A percentile compares a stretch with the other conserved stretches of the same genome.
Evolutionary conservation across 2,797 vertebrate genomes (phyloP).

Genomic region (Tangara arthus): DNA sequence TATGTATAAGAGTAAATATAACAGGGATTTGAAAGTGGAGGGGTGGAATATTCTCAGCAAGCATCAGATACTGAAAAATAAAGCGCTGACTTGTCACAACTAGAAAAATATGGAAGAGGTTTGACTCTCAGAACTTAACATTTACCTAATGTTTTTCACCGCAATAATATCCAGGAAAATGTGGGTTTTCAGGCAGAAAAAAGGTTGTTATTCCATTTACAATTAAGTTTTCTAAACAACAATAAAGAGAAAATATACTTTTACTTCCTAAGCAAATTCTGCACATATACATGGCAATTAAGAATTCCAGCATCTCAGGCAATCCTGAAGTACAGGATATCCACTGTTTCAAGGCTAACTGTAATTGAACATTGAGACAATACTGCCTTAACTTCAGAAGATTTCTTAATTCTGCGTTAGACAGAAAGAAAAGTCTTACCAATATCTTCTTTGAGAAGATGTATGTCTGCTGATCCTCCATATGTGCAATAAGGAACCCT

Average conservation of each 20-base stretch:
- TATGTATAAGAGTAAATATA: background rate
- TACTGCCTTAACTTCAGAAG: background rate
- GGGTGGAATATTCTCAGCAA: background rate
- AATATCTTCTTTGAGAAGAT: conserved; percentile 56
- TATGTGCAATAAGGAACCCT: conserved; percentile 46
- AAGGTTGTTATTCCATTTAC: background rate
- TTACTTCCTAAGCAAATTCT: background rate
- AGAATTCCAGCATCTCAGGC: background rate
- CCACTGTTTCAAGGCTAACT: background rate
- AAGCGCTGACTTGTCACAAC: background rate
- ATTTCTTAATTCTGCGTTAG: conserved; percentile 7
- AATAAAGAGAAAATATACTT: background rate
- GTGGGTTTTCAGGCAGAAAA: background rate
- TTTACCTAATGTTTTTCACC: background rate
- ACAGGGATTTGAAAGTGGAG: background rate
- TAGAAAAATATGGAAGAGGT: background rate
- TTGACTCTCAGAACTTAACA: background rate
- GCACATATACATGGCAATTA: background rate
- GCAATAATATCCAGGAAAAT: background rate
- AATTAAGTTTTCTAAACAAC: background rate
- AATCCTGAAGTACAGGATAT: background rate
- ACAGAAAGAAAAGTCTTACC: conserved; percentile 62
- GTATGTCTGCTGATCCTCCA: conserved; percentile 54
- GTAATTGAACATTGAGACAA: background rate
- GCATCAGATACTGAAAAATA: background rate